Conservation (phyloP, 2,797 vertebrate species). For the Graptemys geographica region DNA sequence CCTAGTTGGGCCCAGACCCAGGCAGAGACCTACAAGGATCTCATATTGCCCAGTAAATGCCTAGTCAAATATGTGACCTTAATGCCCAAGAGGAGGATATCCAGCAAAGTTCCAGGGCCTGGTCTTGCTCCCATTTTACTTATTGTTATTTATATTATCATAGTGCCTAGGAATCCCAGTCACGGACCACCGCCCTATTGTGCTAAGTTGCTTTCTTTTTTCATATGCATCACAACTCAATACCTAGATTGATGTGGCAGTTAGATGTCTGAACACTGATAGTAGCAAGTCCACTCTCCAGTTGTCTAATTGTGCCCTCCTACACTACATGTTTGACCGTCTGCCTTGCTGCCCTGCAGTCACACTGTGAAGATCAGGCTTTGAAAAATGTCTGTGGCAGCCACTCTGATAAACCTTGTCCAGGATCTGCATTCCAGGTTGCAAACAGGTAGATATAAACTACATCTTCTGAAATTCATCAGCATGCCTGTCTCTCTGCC, state of each 20-base stretch:
- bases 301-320: not conserved
- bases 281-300: not conserved
- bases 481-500: not conserved
- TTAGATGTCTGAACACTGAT: not conserved
- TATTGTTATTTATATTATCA: not conserved
- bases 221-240: not conserved
- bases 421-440: not conserved
- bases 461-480: not conserved
- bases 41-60: not conserved
- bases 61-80: not conserved
- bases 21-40: not conserved
- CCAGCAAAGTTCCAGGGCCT: not conserved
- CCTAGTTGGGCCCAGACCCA: not conserved
- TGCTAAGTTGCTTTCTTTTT: not conserved
- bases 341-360: not conserved
- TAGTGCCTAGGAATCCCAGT: not conserved
- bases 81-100: rapidly evolving
- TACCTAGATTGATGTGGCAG: not conserved
- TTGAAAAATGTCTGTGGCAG: not conserved
- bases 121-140: not conserved
- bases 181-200: not conserved
- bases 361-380: not conserved
- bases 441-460: not conserved
- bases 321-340: not conserved
- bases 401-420: not conserved